phyloP scores from a whole-genome alignment of 2,113 vertebrate genomes.

The Alces alces region DNA sequence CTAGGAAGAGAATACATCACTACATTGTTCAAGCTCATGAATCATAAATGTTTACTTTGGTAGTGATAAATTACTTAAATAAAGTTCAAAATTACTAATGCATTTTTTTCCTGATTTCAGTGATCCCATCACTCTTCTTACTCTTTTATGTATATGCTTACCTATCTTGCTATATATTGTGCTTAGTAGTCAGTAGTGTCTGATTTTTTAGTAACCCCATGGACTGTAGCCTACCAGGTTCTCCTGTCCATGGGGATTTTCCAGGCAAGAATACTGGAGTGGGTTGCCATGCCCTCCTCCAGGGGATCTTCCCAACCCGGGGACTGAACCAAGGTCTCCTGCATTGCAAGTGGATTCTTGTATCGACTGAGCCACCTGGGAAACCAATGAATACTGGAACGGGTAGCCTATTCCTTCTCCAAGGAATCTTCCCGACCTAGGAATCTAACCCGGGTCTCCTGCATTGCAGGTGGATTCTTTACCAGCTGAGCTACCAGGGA shows the following conservation, averaged over 20 bases:
- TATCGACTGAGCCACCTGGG: rapidly evolving
- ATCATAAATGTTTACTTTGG: background rate
- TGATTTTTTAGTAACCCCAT: background rate
- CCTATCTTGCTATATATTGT: background rate
- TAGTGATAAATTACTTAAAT: background rate
- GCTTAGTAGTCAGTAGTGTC: background rate
- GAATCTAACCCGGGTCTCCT: background rate
- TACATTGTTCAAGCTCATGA: background rate
- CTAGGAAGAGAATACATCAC: background rate
- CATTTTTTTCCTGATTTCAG: background rate
- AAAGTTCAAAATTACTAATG: background rate
- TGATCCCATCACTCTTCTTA: background rate
- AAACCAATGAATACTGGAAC: background rate
- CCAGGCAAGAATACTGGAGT: background rate
- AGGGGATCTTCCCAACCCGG: background rate
- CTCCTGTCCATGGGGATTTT: background rate
- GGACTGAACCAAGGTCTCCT: background rate
- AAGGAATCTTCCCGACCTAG: background rate
- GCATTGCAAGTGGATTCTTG: background rate
- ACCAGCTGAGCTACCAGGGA: background rate
- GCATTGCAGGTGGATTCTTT: background rate
- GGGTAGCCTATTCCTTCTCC: background rate
- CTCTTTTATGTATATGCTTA: background rate
- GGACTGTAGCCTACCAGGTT: background rate
- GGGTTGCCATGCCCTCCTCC: background rate